phyloP scores from a whole-genome alignment of 2,888 invertebrate species.

The Rutpela maculata region DNA sequence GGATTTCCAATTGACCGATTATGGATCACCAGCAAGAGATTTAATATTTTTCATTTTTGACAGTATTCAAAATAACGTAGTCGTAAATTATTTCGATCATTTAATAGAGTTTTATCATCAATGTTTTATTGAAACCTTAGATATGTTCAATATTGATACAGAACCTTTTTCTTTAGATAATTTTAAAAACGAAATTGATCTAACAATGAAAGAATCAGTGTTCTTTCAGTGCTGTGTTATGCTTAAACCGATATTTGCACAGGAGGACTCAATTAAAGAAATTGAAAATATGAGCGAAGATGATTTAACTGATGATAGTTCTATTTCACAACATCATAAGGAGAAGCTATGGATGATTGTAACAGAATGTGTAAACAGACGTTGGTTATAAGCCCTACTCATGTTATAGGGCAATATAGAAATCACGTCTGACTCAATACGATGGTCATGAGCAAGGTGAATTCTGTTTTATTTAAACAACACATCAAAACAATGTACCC shows the following conservation, averaged over 20 bases:
- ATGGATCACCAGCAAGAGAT: constrained; percentile 75
- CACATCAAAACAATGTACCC: too few species aligned
- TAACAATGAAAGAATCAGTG: constrained; percentile 66
- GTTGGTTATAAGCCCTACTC: constrained; percentile 52
- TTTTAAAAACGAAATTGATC: constrained; percentile 70
- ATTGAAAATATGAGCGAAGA: constrained; percentile 67
- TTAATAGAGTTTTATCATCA: constrained; percentile 74
- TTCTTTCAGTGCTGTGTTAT: constrained; percentile 71
- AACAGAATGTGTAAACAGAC: constrained; percentile 56
- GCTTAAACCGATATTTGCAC: constrained; percentile 71
- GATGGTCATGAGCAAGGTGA: too few species aligned
- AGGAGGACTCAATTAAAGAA: constrained; percentile 67
- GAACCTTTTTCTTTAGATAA: constrained; percentile 67
- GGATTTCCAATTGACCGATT: constrained; percentile 77
- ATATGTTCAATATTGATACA: constrained; percentile 60
- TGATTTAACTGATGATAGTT: constrained; percentile 45
- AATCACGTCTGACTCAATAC: too few species aligned
- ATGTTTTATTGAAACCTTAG: constrained; percentile 70
- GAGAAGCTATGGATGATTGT: constrained; percentile 56
- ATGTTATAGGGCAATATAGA: not conserved
- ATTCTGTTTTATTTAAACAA: too few species aligned
- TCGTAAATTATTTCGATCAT: constrained; percentile 71
- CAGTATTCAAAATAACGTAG: constrained; percentile 71
- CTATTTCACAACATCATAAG: constrained; percentile 50
- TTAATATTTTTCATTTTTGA: constrained; percentile 75